Evolutionary conservation across 2,888 invertebrate species (phyloP).

Genomic region (Stenurella melanura): DNA sequence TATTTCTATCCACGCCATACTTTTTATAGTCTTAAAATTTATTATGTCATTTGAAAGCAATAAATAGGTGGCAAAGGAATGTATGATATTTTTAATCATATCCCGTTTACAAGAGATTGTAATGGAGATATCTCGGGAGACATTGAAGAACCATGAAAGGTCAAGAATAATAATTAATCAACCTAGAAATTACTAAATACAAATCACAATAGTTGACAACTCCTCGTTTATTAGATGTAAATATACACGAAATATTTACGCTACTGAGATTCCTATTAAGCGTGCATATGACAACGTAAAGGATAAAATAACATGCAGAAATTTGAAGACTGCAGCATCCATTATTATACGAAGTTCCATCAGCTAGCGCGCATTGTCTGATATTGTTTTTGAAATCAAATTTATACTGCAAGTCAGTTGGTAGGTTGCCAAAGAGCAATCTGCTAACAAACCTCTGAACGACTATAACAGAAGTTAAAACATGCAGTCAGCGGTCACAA

Average conservation of each 20-base stretch:
- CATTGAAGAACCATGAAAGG: too few species aligned
- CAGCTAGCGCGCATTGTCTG: neutral
- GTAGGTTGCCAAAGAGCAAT: neutral
- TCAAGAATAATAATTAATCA: too few species aligned
- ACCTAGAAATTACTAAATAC: too few species aligned
- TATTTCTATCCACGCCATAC: too few species aligned
- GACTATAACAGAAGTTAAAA: neutral
- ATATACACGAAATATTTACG: neutral
- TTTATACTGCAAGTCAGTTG: neutral
- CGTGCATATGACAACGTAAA: neutral
- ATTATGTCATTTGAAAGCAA: too few species aligned
- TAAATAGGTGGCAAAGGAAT: too few species aligned
- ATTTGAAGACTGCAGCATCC: neutral
- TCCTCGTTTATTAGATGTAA: neutral
- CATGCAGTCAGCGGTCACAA: neutral
- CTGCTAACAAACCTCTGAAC: neutral
- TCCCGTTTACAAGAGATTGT: too few species aligned
- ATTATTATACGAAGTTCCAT: neutral
- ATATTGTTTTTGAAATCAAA: neutral
- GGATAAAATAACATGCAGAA: too few species aligned
- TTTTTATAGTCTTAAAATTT: too few species aligned
- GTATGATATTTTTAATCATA: too few species aligned
- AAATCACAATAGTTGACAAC: too few species aligned
- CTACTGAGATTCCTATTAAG: neutral
- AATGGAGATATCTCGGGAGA: too few species aligned